Percentiles rank a stretch among this genome's conserved stretches.
These are phyloP conservation scores for Gadus macrocephalus DNA, from an alignment of 2,113 vertebrate species.

Conservation along the genomic window DNA sequence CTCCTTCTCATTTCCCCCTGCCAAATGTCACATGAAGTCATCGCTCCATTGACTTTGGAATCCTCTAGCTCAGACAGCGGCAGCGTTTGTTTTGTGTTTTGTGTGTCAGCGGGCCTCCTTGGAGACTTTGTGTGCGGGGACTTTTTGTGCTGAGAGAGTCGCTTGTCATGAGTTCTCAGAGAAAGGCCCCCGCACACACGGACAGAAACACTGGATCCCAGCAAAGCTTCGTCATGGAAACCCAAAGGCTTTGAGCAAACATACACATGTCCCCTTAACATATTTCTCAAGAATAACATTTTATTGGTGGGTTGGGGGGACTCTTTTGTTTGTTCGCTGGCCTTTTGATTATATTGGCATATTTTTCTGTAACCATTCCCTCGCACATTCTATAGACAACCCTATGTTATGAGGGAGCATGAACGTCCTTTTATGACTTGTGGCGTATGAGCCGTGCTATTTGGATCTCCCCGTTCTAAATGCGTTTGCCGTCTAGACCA, in stretches of 20 bases:
- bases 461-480: neutral
- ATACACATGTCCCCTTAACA: slow-evolving; percentile 13
- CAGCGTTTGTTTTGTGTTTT: slow-evolving; percentile 4
- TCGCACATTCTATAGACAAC: neutral
- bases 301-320: neutral
- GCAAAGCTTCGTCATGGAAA: slow-evolving; percentile 55
- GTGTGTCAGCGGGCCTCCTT: slow-evolving; percentile 22
- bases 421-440: neutral
- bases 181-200: slow-evolving; percentile 16
- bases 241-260: slow-evolving; percentile 35
- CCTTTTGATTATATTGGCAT: neutral
- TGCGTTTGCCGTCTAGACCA: slow-evolving; percentile 13
- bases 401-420: neutral
- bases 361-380: neutral
- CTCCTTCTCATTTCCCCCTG: neutral
- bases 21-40: too few species aligned
- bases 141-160: slow-evolving; percentile 45
- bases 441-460: neutral
- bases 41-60: neutral
- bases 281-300: slow-evolving; percentile 12
- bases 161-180: slow-evolving; percentile 48
- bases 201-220: slow-evolving; percentile 47
- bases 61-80: neutral
- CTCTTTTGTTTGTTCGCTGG: too few species aligned
- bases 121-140: slow-evolving; percentile 16